Percentiles rank a stretch among this genome's conserved stretches.
Conservation (phyloP, 2,888 invertebrate species). For the Acronicta alni region DNA sequence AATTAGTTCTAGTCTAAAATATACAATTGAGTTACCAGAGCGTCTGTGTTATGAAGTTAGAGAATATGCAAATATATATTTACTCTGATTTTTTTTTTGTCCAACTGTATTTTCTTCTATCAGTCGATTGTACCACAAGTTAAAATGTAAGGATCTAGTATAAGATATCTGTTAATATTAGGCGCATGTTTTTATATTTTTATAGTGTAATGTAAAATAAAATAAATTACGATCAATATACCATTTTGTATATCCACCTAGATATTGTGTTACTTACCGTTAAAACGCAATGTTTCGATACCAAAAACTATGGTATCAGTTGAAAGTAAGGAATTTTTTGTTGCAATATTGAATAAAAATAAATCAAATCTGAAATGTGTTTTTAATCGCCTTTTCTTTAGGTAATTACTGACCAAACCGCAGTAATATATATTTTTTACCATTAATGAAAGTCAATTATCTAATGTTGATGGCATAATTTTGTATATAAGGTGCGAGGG, state of each 20-base stretch:
- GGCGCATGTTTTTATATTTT: slow-evolving; percentile 8
- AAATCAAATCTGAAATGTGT: slow-evolving; percentile 32
- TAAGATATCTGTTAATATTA: slow-evolving; percentile 29
- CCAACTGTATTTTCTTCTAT: slow-evolving; percentile 12
- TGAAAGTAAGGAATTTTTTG: slow-evolving; percentile 23
- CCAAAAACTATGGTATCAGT: slow-evolving; percentile 46
- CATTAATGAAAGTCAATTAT: slow-evolving; percentile 35
- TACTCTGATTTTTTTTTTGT: slow-evolving; percentile 23
- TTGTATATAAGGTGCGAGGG: slow-evolving; percentile 58
- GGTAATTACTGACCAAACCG: slow-evolving; percentile 39
- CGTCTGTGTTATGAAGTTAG: slow-evolving; percentile 42
- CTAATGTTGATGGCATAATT: slow-evolving; percentile 50
- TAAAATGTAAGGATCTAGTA: slow-evolving; percentile 26
- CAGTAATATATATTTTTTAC: slow-evolving; percentile 41
- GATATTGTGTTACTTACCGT: slow-evolving; percentile 15
- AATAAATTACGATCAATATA: slow-evolving; percentile 2
- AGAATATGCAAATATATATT: slow-evolving; percentile 31
- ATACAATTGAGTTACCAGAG: slow-evolving; percentile 56
- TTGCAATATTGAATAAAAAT: slow-evolving; percentile 45
- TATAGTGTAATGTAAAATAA: neutral
- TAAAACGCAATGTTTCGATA: slow-evolving; percentile 20
- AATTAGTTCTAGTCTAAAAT: slow-evolving; percentile 58
- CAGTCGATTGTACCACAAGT: slow-evolving; percentile 9
- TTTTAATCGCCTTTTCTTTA: slow-evolving; percentile 36
- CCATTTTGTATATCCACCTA: slow-evolving; percentile 14